Conservation (phyloP, 2,113 vertebrate genomes). For the Tychaedon coryphoeus region DNA sequence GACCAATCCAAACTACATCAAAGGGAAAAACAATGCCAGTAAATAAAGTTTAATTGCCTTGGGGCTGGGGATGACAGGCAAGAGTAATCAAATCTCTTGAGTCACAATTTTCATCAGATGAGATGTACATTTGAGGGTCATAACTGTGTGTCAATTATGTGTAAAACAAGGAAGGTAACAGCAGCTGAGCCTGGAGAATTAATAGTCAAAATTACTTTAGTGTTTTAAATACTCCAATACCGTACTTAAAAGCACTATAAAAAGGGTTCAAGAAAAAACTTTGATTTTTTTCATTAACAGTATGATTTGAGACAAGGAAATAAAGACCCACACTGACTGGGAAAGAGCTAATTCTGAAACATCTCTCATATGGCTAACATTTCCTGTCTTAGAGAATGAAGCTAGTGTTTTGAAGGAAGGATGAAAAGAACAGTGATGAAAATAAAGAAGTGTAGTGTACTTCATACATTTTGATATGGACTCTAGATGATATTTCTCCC, state of each 20-base stretch:
- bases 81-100: not conserved
- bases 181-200: not conserved
- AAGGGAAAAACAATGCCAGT: not conserved
- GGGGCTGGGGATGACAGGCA: not conserved
- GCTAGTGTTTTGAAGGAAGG: not conserved
- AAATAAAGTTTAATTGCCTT: not conserved
- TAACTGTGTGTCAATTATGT: not conserved
- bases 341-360: not conserved
- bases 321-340: not conserved
- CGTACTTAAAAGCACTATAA: not conserved
- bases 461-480: not conserved
- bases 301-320: not conserved
- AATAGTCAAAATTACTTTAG: not conserved
- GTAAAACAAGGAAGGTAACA: not conserved
- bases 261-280: not conserved
- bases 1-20: not conserved
- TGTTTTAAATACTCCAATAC: not conserved
- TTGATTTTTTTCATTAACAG: not conserved
- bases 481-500: not conserved
- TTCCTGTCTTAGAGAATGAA: not conserved
- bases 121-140: not conserved
- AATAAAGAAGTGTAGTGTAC: not conserved
- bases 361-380: not conserved
- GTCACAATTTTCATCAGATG: not conserved
- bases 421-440: not conserved